A percentile compares a stretch with the other conserved stretches of the same genome.
phyloP scores from a whole-genome alignment of 2,888 invertebrate species.

The Saturnia pavonia region DNA sequence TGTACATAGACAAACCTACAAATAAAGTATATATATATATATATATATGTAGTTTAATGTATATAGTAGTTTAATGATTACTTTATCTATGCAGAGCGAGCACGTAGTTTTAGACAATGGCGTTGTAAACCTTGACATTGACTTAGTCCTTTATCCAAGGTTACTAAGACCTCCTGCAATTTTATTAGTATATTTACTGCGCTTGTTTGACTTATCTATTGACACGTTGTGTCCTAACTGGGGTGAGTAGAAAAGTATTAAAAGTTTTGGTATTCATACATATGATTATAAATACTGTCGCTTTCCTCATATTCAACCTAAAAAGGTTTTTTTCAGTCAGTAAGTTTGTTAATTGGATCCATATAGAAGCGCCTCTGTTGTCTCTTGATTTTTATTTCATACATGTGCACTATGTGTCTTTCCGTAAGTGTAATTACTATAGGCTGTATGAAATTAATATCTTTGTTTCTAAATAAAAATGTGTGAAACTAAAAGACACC shows the following conservation, averaged over 20 bases:
- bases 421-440: background rate
- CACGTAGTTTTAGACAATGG: slow-evolving; percentile 1
- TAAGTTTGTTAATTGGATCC: background rate
- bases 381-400: too few species aligned
- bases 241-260: too few species aligned
- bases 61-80: background rate
- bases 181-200: background rate
- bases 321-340: background rate
- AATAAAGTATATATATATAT: background rate
- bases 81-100: slow-evolving; percentile 5
- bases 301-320: too few species aligned
- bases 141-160: slow-evolving; percentile 30
- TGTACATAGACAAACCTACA: background rate
- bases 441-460: too few species aligned
- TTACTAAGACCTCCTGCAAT: slow-evolving; percentile 16
- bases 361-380: background rate
- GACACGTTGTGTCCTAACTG: background rate
- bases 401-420: background rate
- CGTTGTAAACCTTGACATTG: slow-evolving; percentile 27
- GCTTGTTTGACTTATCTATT: background rate
- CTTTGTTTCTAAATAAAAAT: too few species aligned
- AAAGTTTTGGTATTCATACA: too few species aligned
- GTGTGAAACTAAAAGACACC: too few species aligned
- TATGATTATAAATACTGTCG: too few species aligned
- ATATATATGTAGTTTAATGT: too few species aligned